Base-by-base conservation (phyloP, 2,888 invertebrate genomes). In the Calliopum simillimum region DNA sequence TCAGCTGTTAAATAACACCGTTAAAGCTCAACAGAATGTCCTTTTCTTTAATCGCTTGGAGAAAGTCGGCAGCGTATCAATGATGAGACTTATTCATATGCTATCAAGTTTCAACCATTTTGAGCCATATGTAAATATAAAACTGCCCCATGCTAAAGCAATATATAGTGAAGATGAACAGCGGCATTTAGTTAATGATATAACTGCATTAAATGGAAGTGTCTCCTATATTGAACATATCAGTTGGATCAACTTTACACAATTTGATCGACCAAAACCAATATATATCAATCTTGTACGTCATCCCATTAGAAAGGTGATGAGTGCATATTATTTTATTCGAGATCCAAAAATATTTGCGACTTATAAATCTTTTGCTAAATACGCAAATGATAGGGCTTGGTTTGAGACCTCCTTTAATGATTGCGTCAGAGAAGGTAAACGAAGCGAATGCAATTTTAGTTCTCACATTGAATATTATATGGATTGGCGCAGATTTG, bases 291-390 rank as follows among this genome's bases (percentile, higher is more conserved):
- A 95, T 87, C 87, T 95, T 76, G 93, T 95, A 1, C 89, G 95
- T 25, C 94, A 95, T 85, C 95, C 95, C 0, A 91, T 95, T 55
- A 94, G 95, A 84, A 88, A 94, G 51, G 93, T 94, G 13, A 94
- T 94, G 80, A 94, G 94, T 2, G 94, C 94, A 93, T 94, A 94
- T 83, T 94, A 94, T 85, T 94, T 94, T 85, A 91, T 94, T 16
- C 86, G 94, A 69, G 3, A 33, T 33, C 33, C 33, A 74, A 16
- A 14, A 5, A 33, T 3, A 33, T 6, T 4, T 33, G 8, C 4
- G 0, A 3, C 8, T 8, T 33, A 8, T 33, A 2, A 4, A 33
- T 1, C 1, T 6, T 1, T 33, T 5, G 6, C 1, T 8, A 5
- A 33, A 33, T 8, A 33, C 8, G 33, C 8, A 33, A 25, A 75